phyloP scores from a whole-genome alignment of 2,113 vertebrate genomes.

The pig (Sus scrofa) region DNA sequence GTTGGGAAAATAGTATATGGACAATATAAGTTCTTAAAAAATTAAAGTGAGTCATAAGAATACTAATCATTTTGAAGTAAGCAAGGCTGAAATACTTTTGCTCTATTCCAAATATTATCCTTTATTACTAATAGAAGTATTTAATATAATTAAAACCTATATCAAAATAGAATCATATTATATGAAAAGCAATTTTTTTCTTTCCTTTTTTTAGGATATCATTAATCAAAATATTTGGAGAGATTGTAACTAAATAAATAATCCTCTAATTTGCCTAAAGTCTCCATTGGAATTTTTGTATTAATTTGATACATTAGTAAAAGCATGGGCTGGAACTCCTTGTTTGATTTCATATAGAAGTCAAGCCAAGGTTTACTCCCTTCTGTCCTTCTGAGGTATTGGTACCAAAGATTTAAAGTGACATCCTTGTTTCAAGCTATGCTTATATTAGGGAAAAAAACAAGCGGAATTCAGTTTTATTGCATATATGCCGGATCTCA shows the following conservation, averaged over 20 bases:
- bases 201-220: not conserved
- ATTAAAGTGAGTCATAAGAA: not conserved
- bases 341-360: not conserved
- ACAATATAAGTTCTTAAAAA: not conserved
- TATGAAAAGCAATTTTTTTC: not conserved
- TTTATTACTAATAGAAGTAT: not conserved
- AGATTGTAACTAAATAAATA: not conserved
- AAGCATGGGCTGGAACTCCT: not conserved
- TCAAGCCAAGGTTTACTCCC: not conserved
- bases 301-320: not conserved
- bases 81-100: not conserved
- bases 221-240: not conserved
- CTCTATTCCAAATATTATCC: not conserved
- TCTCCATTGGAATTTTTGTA: not conserved
- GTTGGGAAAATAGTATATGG: not conserved
- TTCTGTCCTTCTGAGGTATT: not conserved
- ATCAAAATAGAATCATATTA: not conserved
- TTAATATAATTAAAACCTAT: not conserved
- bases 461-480: not conserved
- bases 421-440: not conserved
- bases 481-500: not conserved
- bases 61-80: not conserved
- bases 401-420: not conserved
- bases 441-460: not conserved
- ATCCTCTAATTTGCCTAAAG: not conserved